Percentiles rank a stretch among this genome's conserved stretches.
phyloP scores from a whole-genome alignment of 1,140 invertebrate species.

The Solenopsis invicta region DNA sequence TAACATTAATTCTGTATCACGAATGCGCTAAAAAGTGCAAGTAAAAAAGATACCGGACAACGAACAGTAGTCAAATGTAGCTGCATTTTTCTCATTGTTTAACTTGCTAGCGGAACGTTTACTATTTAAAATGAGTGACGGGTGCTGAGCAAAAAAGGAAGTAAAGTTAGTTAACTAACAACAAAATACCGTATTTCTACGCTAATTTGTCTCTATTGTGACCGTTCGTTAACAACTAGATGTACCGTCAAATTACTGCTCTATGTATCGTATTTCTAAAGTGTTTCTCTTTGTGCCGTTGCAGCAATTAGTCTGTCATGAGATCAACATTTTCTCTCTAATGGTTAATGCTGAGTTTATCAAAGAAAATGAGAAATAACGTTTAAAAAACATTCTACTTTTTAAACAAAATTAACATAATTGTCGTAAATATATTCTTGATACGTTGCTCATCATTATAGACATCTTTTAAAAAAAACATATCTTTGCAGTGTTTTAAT shows the following conservation, averaged over 20 bases:
- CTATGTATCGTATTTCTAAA: constrained; percentile 48
- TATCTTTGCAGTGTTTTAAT: background rate
- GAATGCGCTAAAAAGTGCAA: constrained; percentile 21
- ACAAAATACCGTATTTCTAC: constrained; percentile 52
- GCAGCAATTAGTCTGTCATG: constrained; percentile 45
- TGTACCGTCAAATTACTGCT: constrained; percentile 60
- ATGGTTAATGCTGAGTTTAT: background rate
- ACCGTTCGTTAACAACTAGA: constrained; percentile 61
- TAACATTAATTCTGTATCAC: constrained; percentile 32
- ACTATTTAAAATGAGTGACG: constrained; percentile 26
- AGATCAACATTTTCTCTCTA: constrained; percentile 29
- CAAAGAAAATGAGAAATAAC: background rate
- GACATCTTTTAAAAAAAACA: background rate
- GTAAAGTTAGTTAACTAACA: constrained; percentile 63
- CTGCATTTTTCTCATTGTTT: constrained; percentile 45
- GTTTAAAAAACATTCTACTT: background rate
- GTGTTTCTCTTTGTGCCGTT: constrained; percentile 48
- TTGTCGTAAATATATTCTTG: background rate
- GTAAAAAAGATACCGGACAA: constrained; percentile 4
- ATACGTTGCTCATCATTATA: background rate
- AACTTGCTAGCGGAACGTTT: constrained; percentile 42
- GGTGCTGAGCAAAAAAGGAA: constrained; percentile 10
- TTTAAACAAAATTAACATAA: constrained; percentile 14
- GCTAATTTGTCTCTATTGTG: constrained; percentile 68
- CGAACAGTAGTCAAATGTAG: constrained; percentile 23